Conservation (phyloP, 1,140 invertebrate species). For the Armadillidium nasatum region DNA sequence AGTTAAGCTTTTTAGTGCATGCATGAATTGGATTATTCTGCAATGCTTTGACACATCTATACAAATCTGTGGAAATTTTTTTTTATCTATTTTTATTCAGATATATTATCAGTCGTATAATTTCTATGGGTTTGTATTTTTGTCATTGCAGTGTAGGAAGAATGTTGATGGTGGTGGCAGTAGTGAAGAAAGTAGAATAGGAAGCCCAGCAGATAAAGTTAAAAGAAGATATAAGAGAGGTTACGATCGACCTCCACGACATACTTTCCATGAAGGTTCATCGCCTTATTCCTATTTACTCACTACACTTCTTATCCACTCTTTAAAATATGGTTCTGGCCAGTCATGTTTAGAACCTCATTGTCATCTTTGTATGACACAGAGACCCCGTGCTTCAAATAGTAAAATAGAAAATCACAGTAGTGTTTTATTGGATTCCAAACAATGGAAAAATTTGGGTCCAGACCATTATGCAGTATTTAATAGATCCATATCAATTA, state of each 20-base stretch:
- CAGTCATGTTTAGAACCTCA: constrained; percentile 29
- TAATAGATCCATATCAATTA: background rate
- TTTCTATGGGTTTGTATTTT: constrained; percentile 9
- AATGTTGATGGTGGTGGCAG: constrained; percentile 32
- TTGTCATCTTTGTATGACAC: constrained; percentile 24
- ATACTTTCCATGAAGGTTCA: constrained; percentile 43
- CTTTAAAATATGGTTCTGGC: constrained; percentile 38
- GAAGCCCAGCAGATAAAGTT: constrained; percentile 19
- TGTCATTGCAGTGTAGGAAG: constrained; percentile 42
- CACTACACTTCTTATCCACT: constrained; percentile 41
- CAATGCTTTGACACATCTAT: background rate
- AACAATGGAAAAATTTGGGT: constrained; percentile 5
- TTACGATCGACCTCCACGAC: constrained; percentile 31
- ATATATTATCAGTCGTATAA: background rate
- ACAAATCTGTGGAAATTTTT: background rate
- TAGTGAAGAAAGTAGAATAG: constrained; percentile 20
- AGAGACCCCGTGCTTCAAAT: background rate
- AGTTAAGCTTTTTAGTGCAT: too few species aligned
- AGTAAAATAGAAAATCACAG: background rate
- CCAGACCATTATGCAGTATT: background rate
- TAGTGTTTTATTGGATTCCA: background rate
- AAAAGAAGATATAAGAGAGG: constrained; percentile 25
- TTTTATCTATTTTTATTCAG: background rate
- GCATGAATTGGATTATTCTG: too few species aligned
- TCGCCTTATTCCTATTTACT: constrained; percentile 40